Percentiles rank a stretch among this genome's conserved stretches.
Conservation (phyloP, 1,140 invertebrate species). For the Plectus sambesii region DNA sequence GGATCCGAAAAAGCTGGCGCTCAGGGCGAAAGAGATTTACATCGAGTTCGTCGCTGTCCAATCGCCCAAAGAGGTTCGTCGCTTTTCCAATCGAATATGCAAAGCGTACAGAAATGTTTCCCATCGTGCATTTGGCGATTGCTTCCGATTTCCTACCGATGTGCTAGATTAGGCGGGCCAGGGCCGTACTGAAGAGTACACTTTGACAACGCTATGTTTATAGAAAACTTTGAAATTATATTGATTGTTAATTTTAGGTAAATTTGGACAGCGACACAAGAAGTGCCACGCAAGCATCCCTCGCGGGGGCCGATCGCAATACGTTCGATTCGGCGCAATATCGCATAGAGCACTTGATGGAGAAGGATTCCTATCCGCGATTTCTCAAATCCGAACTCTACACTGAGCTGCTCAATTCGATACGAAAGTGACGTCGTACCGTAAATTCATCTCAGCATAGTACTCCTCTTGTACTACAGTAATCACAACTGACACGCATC, state of each 20-base stretch:
- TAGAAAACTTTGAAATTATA: slow-evolving; percentile 1
- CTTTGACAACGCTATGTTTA: not conserved
- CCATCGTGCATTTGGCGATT: not conserved
- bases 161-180: not conserved
- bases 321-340: slow-evolving; percentile 46
- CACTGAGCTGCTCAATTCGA: slow-evolving; percentile 19
- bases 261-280: slow-evolving; percentile 47
- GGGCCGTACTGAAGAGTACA: not conserved
- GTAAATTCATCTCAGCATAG: too few species aligned
- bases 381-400: slow-evolving; percentile 43
- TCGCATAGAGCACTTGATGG: slow-evolving; percentile 47
- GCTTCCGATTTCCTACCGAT: not conserved
- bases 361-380: slow-evolving; percentile 48
- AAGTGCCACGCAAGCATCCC: slow-evolving; percentile 26
- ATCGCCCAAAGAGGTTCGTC: slow-evolving; percentile 53
- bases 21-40: slow-evolving; percentile 53
- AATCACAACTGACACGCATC: too few species aligned
- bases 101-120: not conserved
- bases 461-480: too few species aligned
- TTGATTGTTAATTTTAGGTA: slow-evolving; percentile 37
- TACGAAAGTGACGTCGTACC: too few species aligned
- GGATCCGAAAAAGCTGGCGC: slow-evolving; percentile 48
- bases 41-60: slow-evolving; percentile 54
- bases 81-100: not conserved
- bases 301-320: slow-evolving; percentile 26